Percentiles rank a stretch among this genome's conserved stretches.
Evolutionary conservation across 2,888 invertebrate genomes (phyloP).

Genomic region (Augochlorella aurata): DNA sequence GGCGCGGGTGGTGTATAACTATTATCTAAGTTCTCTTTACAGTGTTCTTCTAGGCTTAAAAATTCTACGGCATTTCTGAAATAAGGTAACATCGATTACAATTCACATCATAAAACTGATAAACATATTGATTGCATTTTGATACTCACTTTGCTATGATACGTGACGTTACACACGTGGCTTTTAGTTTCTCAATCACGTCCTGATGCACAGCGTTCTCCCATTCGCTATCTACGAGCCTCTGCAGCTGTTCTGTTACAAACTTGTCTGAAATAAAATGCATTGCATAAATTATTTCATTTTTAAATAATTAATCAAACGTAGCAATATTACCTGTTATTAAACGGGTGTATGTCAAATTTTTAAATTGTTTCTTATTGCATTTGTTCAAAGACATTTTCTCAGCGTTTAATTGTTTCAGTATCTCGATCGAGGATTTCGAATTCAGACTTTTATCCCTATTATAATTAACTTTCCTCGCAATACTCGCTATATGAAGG

Average conservation of each 20-base stretch:
- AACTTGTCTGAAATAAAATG: conserved; percentile 67
- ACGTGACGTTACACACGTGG: conserved; percentile 52
- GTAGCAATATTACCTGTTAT: conserved; percentile 23
- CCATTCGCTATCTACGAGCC: conserved; percentile 70
- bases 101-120: background rate
- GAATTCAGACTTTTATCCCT: background rate
- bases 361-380: background rate
- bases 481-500: background rate
- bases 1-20: conserved; percentile 82
- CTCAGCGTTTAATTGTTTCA: background rate
- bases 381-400: background rate
- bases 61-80: conserved; percentile 72
- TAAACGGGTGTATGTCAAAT: background rate
- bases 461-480: background rate
- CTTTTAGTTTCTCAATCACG: conserved; percentile 64
- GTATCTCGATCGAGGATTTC: background rate
- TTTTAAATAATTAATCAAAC: background rate
- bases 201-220: conserved; percentile 62
- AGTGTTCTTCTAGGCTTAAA: conserved; percentile 56
- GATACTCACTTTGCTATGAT: conserved; percentile 71
- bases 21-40: conserved; percentile 75
- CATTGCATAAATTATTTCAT: background rate
- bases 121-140: background rate
- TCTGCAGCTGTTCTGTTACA: conserved; percentile 66
- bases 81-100: conserved; percentile 20